Base-by-base conservation (phyloP, 2,797 vertebrate genomes). In the Microctenopoma steveboyesi region DNA sequence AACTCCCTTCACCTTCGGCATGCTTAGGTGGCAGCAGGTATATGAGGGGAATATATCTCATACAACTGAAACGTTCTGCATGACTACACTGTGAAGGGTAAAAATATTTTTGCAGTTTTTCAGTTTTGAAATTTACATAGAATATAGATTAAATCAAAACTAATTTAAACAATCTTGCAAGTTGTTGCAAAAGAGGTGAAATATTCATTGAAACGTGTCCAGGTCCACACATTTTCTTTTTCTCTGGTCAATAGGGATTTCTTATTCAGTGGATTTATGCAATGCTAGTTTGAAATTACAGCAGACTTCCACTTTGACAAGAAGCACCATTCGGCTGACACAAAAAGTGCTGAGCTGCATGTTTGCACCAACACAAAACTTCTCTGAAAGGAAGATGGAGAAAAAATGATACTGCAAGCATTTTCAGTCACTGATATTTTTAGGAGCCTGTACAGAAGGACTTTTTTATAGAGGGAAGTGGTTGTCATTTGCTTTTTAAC, bases 271-370 rank as follows among this genome's bases (percentile, higher is more conserved):
- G 37, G 52, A 56, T 62, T n/a, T 27, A 22, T 55, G 27, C 35
- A 48, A 69, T 45, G 47, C n/a, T 22, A 63, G 69, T 77, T 76
- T 82, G 76, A 51, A 57, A 78, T 79, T 70, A 66, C 60, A 56
- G 15, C 7, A 37, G 3, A 40, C 51, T 52, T 58, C 22, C 7
- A 12, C 42, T 48, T 37, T 69, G 52, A 84, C 73, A 79, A 84
- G 63, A 71, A 67, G 70, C 55, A 25, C 15, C 67, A 73, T 82
- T 86, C 68, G 81, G 37, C 27, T 11, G 12, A 66, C 12, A 16
- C 50, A 73, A 74, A 69, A 72, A 77, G 51, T 62, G 82, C 75
- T 73, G 76, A 82, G 49, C 25, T 64, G 61, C 43, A 39, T 30
- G 39, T 72, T 59, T 1, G 1, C 28, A 69, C 15, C 33, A 62